Base-by-base conservation (phyloP, 1,140 invertebrate genomes). In the Calosoma granatense region DNA sequence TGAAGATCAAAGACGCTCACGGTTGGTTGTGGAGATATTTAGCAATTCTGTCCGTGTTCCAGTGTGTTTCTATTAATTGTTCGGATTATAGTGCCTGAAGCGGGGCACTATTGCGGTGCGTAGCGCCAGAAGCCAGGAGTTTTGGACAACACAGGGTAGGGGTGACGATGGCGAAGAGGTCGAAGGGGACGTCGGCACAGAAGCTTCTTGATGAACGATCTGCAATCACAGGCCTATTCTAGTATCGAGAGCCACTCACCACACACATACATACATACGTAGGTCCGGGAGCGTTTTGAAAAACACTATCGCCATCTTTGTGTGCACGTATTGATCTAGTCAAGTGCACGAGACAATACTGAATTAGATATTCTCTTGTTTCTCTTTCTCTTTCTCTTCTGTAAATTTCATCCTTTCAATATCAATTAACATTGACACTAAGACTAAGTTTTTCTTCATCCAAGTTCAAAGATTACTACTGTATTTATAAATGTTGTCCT, bases 221-320 rank as follows among this genome's bases (percentile, higher is more conserved):
- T 59, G 63, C 64, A 67, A 67, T 67, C 65, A 67, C 64, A 64
- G 60, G 57, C 61, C 65, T 61, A 65, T 67, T 67, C 62, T 64
- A 59, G 64, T 62, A 63, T 65, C 61, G 63, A 67, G 61, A 59
- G 61, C 65, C n/a, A 67, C 65, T 67, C 41, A 47, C 9, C 41
- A 47, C 41, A 9, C 26, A 36, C 6, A n/a, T n/a, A n/a, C n/a
- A n/a, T n/a, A n/a, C n/a, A n/a, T n/a, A n/a, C n/a, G n/a, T n/a
- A 47, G 41, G 41, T 47, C 17, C 6, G 17, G 15, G 6, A 9
- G n/a, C 26, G 26, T n/a, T 47, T 47, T 47, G 41, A 47, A 47
- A 47, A 47, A 47, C 41, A 47, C 41, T 47, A 47, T 47, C 41
- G 41, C 9, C 9, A 47, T 17, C 9, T 47, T 11, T 47, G 41